Conservation (phyloP, 2,888 invertebrate genomes). For the Drosophila koepferae region DNA sequence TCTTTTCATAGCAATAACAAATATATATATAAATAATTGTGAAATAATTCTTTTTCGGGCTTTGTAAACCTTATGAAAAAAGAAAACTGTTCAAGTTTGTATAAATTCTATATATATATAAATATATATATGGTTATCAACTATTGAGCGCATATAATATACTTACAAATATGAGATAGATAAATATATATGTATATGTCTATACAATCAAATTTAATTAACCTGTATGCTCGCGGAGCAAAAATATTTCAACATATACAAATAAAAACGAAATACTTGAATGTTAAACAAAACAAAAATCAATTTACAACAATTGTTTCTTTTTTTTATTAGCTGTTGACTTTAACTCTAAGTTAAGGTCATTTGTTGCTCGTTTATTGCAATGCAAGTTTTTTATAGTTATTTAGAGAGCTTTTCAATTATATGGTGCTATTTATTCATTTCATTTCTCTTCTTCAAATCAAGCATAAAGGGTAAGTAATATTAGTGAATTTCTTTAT, state of each 20-base stretch:
- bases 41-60: constrained; percentile 29
- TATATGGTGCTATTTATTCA: no score
- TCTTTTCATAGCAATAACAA: constrained; percentile 35
- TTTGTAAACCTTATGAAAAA: constrained; percentile 9
- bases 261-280: constrained; percentile 36
- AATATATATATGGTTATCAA: constrained; percentile 19
- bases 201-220: constrained; percentile 29
- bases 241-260: constrained; percentile 47
- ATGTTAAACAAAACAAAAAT: constrained; percentile 6
- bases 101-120: constrained; percentile 29
- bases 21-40: constrained; percentile 5
- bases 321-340: neutral
- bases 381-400: neutral
- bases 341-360: neutral
- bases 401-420: neutral
- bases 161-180: constrained; percentile 14
- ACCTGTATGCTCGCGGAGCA: constrained; percentile 30
- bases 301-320: neutral
- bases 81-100: constrained; percentile 51
- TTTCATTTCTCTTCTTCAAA: no score
- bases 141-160: constrained; percentile 31
- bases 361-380: neutral
- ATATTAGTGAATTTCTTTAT: no score
- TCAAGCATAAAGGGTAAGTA: no score
- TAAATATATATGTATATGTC: constrained; percentile 7